phyloP scores from a whole-genome alignment of 2,113 vertebrate genomes.

The Elgaria multicarinata region DNA sequence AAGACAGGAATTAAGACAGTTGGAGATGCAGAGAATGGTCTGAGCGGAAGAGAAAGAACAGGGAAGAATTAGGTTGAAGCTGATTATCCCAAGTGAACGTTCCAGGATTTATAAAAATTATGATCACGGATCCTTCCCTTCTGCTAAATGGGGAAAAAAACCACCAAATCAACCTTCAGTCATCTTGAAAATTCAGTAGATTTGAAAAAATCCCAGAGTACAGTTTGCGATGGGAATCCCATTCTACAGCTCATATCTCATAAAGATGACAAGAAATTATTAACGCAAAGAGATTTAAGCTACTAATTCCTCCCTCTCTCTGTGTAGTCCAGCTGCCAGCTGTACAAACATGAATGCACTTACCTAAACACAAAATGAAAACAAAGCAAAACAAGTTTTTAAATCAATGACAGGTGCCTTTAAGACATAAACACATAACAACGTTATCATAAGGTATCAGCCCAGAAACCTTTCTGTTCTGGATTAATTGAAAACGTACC shows the following conservation, averaged over 20 bases:
- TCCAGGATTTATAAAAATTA: neutral
- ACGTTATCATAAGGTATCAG: neutral
- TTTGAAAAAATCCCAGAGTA: neutral
- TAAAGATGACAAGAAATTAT: neutral
- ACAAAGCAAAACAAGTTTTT: neutral
- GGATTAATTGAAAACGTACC: too few species aligned
- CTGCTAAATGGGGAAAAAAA: neutral
- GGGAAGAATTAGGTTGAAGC: neutral
- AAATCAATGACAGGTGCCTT: neutral
- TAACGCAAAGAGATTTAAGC: neutral
- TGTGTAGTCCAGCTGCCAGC: neutral
- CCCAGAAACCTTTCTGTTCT: neutral
- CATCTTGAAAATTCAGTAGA: neutral
- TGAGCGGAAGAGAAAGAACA: neutral
- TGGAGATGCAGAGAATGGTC: neutral
- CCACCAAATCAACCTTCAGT: neutral
- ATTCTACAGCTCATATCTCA: neutral
- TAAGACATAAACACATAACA: neutral
- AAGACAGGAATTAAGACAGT: neutral
- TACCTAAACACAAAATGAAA: neutral
- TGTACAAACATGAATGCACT: neutral
- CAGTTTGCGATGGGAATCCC: neutral
- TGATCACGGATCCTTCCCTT: neutral
- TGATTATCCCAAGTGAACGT: neutral
- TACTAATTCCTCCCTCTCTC: neutral